Evolutionary conservation across 2,113 vertebrate genomes (phyloP).

Genomic region (Myanophis thanlyinensis): DNA sequence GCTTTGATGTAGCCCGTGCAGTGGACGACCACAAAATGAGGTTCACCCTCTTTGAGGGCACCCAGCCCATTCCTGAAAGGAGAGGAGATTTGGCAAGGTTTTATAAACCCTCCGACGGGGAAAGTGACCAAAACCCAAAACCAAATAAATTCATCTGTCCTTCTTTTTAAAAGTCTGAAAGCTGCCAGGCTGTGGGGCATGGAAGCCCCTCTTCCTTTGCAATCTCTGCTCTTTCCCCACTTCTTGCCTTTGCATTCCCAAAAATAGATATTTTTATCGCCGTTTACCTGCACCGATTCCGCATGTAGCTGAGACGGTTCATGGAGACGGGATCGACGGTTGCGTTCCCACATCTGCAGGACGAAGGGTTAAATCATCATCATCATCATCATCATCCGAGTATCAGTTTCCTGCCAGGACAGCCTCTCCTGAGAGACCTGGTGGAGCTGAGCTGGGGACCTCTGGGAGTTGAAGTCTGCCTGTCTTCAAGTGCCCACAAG

Average conservation of each 20-base stretch:
- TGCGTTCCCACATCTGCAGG: slow-evolving; percentile 81
- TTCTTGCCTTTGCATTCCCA: too few species aligned
- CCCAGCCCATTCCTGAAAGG: slow-evolving; percentile 83
- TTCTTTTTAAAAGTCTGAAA: background rate
- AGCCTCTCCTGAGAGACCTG: background rate
- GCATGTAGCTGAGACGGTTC: slow-evolving; percentile 87
- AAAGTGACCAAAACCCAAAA: background rate
- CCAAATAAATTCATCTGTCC: background rate
- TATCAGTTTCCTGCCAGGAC: background rate
- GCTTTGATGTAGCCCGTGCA: slow-evolving; percentile 98
- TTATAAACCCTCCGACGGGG: background rate
- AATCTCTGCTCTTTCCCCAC: background rate
- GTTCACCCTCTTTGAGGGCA: slow-evolving; percentile 87
- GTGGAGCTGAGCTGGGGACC: too few species aligned
- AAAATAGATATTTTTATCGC: background rate
- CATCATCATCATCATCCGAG: too few species aligned
- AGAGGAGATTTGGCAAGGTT: background rate
- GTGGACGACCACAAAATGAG: slow-evolving; percentile 93
- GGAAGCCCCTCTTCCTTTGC: background rate
- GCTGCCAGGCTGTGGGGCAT: background rate
- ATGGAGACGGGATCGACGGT: slow-evolving; percentile 83
- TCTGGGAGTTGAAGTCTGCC: too few species aligned
- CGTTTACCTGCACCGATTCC: slow-evolving; percentile 87
- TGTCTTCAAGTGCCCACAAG: too few species aligned
- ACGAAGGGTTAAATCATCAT: too few species aligned